Conservation (phyloP, 1,140 invertebrate genomes). For the Drosophila lowei region DNA sequence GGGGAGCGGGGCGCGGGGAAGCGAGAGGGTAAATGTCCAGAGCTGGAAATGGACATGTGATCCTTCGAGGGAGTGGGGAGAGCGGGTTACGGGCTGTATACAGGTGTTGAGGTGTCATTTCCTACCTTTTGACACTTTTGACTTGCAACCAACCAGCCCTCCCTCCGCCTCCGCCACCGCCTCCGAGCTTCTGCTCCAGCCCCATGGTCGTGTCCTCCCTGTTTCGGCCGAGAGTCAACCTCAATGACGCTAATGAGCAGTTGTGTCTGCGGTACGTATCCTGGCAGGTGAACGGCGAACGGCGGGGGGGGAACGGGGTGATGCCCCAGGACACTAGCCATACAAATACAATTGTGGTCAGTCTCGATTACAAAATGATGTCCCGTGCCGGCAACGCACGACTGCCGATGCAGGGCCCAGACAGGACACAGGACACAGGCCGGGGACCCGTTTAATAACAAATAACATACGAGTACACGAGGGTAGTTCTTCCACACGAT, state of each 20-base stretch:
- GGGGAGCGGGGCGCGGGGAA: too few species aligned
- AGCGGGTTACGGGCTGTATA: background rate
- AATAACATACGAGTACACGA: slow-evolving; percentile 44
- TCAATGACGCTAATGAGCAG: slow-evolving; percentile 57
- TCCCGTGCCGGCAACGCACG: slow-evolving; percentile 54
- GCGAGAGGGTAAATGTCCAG: background rate
- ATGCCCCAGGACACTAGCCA: background rate
- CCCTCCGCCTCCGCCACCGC: too few species aligned
- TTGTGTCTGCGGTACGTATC: slow-evolving; percentile 13
- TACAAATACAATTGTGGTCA: slow-evolving; percentile 62
- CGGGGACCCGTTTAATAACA: slow-evolving; percentile 65
- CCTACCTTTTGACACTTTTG: slow-evolving; percentile 52
- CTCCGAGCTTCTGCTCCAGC: background rate
- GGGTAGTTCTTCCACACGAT: slow-evolving; percentile 54
- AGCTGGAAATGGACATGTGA: too few species aligned
- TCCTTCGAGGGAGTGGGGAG: background rate
- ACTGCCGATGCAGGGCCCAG: slow-evolving; percentile 35
- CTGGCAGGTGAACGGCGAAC: slow-evolving; percentile 32
- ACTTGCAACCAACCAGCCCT: slow-evolving; percentile 2
- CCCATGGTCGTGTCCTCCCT: too few species aligned
- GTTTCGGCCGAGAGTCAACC: background rate
- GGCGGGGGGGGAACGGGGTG: background rate
- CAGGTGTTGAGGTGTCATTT: slow-evolving; percentile 42
- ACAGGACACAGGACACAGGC: slow-evolving; percentile 39
- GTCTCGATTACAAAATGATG: slow-evolving; percentile 72